These are phyloP conservation scores for Sesia apiformis DNA, from an alignment of 2,888 invertebrate species.

Conservation along the genomic window DNA sequence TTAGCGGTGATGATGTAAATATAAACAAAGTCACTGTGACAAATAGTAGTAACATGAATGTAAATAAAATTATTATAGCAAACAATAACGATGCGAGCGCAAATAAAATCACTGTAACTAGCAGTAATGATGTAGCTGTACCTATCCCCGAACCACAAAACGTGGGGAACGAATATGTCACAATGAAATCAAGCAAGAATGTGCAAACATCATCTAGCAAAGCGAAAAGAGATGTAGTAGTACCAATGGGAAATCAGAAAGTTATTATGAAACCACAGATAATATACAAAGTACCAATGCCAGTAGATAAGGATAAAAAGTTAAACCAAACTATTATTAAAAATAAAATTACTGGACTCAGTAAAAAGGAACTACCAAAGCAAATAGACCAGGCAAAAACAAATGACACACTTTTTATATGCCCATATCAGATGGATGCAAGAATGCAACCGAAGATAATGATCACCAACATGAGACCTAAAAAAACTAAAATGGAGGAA, in stretches of 20 bases:
- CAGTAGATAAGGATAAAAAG: constrained; percentile 44
- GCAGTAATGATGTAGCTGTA: not conserved
- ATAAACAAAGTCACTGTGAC: no score
- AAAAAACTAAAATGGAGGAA: constrained; percentile 40
- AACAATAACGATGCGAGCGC: not conserved
- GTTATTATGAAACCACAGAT: constrained; percentile 55
- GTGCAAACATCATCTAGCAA: constrained; percentile 40
- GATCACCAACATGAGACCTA: constrained; percentile 47
- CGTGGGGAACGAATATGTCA: constrained; percentile 35
- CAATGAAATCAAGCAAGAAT: constrained; percentile 45
- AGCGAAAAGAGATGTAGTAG: constrained; percentile 39
- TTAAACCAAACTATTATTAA: constrained; percentile 29
- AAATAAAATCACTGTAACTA: not conserved
- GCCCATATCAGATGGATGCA: constrained; percentile 54
- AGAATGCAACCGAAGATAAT: constrained; percentile 55
- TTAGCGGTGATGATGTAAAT: no score
- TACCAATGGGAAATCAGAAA: constrained; percentile 44
- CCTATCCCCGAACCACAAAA: not conserved
- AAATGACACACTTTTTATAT: constrained; percentile 49
- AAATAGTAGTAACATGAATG: no score
- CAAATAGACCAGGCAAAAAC: constrained; percentile 31
- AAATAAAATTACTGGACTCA: constrained; percentile 31
- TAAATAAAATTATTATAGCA: no score
- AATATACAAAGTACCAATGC: constrained; percentile 56
- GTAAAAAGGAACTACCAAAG: constrained; percentile 33